These are phyloP conservation scores for Cherax destructor DNA, from an alignment of 1,140 invertebrate genomes.

Conservation along the genomic window DNA sequence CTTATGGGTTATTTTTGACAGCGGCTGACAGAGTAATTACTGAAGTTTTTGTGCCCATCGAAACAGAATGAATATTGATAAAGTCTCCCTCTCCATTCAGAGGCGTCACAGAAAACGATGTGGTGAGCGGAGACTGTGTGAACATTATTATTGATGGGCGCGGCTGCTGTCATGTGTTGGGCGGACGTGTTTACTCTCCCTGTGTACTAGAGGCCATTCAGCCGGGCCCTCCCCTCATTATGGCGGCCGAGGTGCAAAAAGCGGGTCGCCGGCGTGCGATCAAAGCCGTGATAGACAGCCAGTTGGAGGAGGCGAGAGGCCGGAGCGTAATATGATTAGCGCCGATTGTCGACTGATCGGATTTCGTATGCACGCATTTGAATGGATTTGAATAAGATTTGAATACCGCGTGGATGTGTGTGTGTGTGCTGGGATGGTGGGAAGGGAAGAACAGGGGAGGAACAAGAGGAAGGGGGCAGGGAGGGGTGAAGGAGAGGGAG, in stretches of 20 bases:
- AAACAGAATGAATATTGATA: constrained; percentile 29
- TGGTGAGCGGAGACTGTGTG: no score
- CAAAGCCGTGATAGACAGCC: constrained; percentile 20
- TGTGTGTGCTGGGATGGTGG: background rate
- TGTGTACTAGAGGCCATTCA: constrained; percentile 26
- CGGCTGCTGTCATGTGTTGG: background rate
- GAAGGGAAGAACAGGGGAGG: background rate
- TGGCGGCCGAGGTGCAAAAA: constrained; percentile 13
- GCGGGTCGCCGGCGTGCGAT: background rate
- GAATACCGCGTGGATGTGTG: constrained; percentile 29
- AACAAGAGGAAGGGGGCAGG: background rate
- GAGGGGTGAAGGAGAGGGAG: background rate
- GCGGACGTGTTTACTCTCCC: constrained; percentile 23
- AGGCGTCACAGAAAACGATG: no score
- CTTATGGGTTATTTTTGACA: background rate
- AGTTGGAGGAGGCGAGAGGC: constrained; percentile 19
- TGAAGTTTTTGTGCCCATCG: background rate
- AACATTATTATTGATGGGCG: background rate
- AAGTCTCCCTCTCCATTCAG: background rate
- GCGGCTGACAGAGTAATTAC: background rate
- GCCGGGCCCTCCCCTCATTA: background rate
- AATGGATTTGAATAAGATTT: constrained; percentile 61
- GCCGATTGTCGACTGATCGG: constrained; percentile 50
- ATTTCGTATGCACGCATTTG: constrained; percentile 53
- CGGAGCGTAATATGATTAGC: constrained; percentile 48